phyloP scores from a whole-genome alignment of 2,113 vertebrate genomes.

The Ariopsis seemanni region DNA sequence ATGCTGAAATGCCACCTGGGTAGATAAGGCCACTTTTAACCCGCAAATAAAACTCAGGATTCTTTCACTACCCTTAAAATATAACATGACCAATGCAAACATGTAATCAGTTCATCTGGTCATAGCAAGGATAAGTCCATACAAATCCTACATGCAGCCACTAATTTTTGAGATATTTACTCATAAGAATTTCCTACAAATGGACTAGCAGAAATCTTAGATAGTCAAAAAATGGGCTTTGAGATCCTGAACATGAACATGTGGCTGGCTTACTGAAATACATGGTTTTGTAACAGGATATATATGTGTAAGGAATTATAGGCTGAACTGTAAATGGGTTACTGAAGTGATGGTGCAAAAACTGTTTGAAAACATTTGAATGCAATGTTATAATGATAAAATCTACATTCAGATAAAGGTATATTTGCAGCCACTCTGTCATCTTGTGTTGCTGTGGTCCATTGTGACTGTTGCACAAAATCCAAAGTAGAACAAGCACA shows the following conservation, averaged over 20 bases:
- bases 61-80: not conserved
- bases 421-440: not conserved
- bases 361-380: not conserved
- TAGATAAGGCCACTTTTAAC: not conserved
- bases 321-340: too few species aligned
- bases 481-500: not conserved
- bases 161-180: too few species aligned
- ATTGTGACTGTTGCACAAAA: not conserved
- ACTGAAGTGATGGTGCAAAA: too few species aligned
- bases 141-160: not conserved
- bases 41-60: not conserved
- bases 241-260: not conserved
- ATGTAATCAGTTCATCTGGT: not conserved
- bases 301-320: not conserved
- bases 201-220: not conserved
- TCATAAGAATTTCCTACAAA: not conserved
- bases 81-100: not conserved
- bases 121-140: not conserved
- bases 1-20: too few species aligned
- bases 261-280: not conserved
- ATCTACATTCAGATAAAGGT: not conserved
- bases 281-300: not conserved
- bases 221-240: not conserved
- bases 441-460: not conserved
- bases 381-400: not conserved